Conservation (phyloP, 1,140 invertebrate species). For the Ephestia elutella region DNA sequence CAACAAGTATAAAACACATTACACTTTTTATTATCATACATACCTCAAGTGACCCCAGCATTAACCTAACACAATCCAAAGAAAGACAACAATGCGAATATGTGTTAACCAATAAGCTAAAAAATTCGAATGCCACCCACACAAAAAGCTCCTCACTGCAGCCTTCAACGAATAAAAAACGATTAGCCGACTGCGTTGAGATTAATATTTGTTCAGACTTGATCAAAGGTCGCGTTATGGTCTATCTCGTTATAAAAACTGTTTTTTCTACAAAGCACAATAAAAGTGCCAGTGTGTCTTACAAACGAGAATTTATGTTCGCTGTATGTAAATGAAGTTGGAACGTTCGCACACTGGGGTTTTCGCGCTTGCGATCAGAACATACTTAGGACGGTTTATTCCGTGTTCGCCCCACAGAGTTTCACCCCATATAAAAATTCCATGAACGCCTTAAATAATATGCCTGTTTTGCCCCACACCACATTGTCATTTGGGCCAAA, state of each 20-base stretch:
- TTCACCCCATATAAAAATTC: too few relatives aligned
- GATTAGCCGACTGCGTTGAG: constrained; percentile 44
- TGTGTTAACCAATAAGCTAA: neutral
- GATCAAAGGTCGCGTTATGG: constrained; percentile 49
- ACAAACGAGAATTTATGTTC: constrained; percentile 72
- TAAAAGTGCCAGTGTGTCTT: constrained; percentile 71
- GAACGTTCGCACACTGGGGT: constrained; percentile 27
- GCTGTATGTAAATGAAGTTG: constrained; percentile 61
- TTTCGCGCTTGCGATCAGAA: constrained; percentile 15
- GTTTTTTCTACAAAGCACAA: constrained; percentile 69
- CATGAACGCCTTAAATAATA: too few relatives aligned
- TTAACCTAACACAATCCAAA: neutral
- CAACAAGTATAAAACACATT: too few relatives aligned
- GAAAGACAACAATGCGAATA: neutral
- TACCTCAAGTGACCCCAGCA: neutral
- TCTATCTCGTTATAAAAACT: constrained; percentile 53
- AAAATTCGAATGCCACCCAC: constrained; percentile 26
- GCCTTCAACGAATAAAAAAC: constrained; percentile 40
- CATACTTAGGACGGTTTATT: too few relatives aligned
- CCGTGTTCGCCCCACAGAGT: too few relatives aligned
- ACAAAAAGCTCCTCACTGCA: constrained; percentile 19
- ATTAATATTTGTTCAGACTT: constrained; percentile 62
- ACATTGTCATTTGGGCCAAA: too few relatives aligned
- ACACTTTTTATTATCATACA: too few relatives aligned
- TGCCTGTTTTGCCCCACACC: too few relatives aligned